Conservation (phyloP, 1,140 invertebrate genomes). For the Ptiloglossa arizonensis region DNA sequence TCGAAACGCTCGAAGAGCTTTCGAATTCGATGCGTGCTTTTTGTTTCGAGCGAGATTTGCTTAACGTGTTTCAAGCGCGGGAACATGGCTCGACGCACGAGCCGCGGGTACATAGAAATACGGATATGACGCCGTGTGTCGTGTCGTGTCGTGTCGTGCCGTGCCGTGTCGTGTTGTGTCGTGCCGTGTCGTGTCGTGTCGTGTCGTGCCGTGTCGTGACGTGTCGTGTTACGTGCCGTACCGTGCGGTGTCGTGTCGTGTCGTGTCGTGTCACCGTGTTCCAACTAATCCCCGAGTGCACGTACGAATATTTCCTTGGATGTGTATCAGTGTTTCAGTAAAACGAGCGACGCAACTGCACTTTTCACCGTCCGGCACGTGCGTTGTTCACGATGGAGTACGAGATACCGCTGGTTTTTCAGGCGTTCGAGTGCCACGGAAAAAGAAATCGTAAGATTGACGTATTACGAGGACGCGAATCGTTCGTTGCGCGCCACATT, state of each 20-base stretch:
- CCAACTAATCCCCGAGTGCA: background rate
- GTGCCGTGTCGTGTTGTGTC: too few relatives aligned
- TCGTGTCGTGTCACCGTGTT: background rate
- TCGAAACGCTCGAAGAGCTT: too few relatives aligned
- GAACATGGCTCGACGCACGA: too few relatives aligned
- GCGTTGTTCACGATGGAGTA: constrained; percentile 20
- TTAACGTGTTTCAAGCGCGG: too few relatives aligned
- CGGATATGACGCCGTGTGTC: too few relatives aligned
- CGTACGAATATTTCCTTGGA: background rate
- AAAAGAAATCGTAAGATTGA: background rate
- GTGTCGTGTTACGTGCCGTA: too few relatives aligned
- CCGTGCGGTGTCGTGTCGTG: background rate
- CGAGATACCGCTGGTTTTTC: background rate
- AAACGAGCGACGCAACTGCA: background rate
- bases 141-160: too few relatives aligned
- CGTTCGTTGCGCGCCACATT: background rate
- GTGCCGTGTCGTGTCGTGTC: too few relatives aligned
- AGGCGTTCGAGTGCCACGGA: background rate
- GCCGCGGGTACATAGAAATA: too few relatives aligned
- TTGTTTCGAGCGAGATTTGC: too few relatives aligned
- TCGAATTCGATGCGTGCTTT: too few relatives aligned
- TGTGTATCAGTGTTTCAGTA: background rate
- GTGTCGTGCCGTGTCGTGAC: too few relatives aligned
- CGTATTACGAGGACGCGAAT: constrained; percentile 3
- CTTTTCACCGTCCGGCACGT: background rate